A percentile compares a stretch with the other conserved stretches of the same genome.
These are phyloP conservation scores for Volucella bombylans DNA, from an alignment of 2,888 invertebrate genomes.

Conservation along the genomic window DNA sequence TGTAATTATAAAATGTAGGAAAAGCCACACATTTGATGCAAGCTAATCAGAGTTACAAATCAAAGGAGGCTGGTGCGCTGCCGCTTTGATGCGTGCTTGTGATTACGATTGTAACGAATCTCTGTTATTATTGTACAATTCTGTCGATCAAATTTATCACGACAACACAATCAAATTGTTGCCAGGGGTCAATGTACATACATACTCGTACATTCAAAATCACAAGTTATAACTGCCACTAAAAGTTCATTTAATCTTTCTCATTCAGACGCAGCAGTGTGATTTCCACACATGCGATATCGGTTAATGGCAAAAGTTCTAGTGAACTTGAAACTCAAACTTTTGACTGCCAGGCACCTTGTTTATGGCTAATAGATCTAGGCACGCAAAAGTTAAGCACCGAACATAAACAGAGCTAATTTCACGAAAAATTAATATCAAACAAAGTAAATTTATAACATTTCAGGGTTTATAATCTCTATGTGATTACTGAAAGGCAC, in stretches of 20 bases:
- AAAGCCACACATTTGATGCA: slow-evolving; percentile 53
- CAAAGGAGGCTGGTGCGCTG: slow-evolving; percentile 13
- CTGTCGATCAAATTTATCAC: slow-evolving; percentile 46
- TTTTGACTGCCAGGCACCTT: too few species aligned
- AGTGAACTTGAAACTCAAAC: too few species aligned
- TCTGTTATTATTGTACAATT: slow-evolving; percentile 37
- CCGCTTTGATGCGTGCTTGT: slow-evolving; percentile 37
- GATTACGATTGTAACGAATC: slow-evolving; percentile 43
- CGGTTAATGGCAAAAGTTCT: too few species aligned
- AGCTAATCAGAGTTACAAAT: slow-evolving; percentile 42
- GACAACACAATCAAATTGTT: slow-evolving; percentile 27
- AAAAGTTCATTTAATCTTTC: not conserved
- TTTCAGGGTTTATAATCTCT: slow-evolving; percentile 4
- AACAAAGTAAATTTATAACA: not conserved
- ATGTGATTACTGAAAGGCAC: not conserved
- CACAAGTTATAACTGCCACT: not conserved
- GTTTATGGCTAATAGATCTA: too few species aligned
- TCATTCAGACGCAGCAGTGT: slow-evolving; percentile 5
- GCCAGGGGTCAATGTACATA: slow-evolving; percentile 6
- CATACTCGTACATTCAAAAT: not conserved
- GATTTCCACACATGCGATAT: too few species aligned
- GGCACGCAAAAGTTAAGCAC: too few species aligned
- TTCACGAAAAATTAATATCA: not conserved
- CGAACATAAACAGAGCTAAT: not conserved
- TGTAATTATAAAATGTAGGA: slow-evolving; percentile 35